Evolutionary conservation across 2,888 invertebrate genomes (phyloP).

Genomic region (Agrilus cyanescens): DNA sequence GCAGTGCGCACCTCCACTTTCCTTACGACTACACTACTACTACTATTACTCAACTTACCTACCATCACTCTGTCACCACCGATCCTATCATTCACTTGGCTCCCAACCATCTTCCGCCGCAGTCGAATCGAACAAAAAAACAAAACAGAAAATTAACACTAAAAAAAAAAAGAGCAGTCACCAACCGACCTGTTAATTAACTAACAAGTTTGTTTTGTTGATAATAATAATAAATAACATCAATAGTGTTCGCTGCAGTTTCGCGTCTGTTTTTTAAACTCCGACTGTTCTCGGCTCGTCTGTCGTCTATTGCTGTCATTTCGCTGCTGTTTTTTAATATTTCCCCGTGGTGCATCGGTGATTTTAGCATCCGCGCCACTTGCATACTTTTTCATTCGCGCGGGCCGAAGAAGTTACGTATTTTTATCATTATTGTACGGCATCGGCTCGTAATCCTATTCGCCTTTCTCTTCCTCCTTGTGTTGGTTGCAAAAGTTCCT

Average conservation of each 20-base stretch:
- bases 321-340: constrained; percentile 4
- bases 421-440: no score
- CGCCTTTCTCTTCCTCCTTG: no score
- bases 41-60: no score
- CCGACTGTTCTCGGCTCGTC: constrained; percentile 14
- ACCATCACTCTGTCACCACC: constrained; percentile 26
- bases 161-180: neutral
- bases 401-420: constrained; percentile 6
- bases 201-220: no score
- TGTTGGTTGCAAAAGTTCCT: no score
- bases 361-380: constrained; percentile 11
- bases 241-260: no score
- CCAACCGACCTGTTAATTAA: no score
- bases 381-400: constrained; percentile 13
- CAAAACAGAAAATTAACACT: neutral
- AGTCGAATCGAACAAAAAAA: neutral
- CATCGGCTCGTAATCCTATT: no score
- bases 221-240: no score
- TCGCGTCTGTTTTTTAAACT: no score
- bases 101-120: constrained; percentile 14
- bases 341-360: constrained; percentile 8
- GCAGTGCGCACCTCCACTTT: constrained; percentile 39
- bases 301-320: constrained; percentile 18
- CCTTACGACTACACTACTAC: constrained; percentile 27
- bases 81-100: constrained; percentile 22